Evolutionary conservation across 2,113 vertebrate genomes (phyloP).

Genomic region (Pachyramphus minor): DNA sequence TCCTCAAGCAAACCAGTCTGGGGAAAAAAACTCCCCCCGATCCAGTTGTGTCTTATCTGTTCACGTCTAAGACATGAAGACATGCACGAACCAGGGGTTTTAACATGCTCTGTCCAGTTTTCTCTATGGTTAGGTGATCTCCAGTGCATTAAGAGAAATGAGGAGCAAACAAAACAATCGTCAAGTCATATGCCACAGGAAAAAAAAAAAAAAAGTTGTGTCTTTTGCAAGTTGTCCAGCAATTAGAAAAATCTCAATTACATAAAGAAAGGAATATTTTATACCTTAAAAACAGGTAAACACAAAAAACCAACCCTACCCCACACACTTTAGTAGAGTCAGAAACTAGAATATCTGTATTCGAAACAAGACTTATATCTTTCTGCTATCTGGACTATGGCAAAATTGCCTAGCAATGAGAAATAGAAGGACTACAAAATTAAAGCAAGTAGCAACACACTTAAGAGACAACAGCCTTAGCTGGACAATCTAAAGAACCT

Average conservation of each 20-base stretch:
- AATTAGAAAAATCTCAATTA: background rate
- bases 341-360: background rate
- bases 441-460: background rate
- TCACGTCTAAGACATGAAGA: background rate
- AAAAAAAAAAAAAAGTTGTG: background rate
- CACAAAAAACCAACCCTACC: background rate
- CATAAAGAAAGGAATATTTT: background rate
- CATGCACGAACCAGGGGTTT: background rate
- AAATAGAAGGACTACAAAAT: background rate
- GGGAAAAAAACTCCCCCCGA: background rate
- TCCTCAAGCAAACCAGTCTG: background rate
- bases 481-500: background rate
- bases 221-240: background rate
- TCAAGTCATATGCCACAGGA: background rate
- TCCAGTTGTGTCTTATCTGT: too few relatives aligned
- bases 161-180: background rate
- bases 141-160: background rate
- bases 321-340: background rate
- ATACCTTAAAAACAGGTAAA: background rate
- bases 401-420: background rate
- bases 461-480: background rate
- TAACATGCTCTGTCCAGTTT: background rate
- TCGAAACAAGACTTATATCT: background rate
- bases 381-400: background rate
- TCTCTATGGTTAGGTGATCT: background rate